Base-by-base conservation (phyloP, 2,113 vertebrate species). In the Gyps fulvus region DNA sequence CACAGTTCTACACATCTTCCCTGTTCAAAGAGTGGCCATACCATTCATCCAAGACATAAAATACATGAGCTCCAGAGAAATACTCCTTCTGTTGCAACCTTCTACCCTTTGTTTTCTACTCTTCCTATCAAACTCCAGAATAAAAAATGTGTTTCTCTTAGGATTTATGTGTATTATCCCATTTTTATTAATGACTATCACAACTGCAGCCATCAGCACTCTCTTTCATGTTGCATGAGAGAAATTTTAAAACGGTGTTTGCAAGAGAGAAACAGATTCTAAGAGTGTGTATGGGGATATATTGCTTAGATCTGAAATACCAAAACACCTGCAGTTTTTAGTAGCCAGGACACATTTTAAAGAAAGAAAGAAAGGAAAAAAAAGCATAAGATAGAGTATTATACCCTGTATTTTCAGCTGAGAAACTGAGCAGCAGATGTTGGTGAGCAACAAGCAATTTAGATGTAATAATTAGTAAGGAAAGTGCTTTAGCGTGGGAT, bases 171-270 rank as follows among this genome's bases (percentile, higher is more conserved):
- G 9, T 13, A 61, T 72, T 82, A n/a, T 47, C 62, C 31, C 62
- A 10, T 1, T 89, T 58, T 27, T 34, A 34, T 29, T 47, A 74
- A 86, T 34, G 16, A 70, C 31, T 76, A 17, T 31, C 38, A 65
- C 50, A 78, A 34, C 38, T 38, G 42, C 40, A 88, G 27, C 16
- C 43, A 72, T 23, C 43, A 73, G 69, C 16, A 36, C 1, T 1
- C 8, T 76, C 36, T 25, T 45, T 47, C 29, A 42, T 10, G 14
- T 8, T 4, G 0, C 1, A 0, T 29, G 32, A 90, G 6, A 74
- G 32, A 71, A 90, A 67, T 71, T 42, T 82, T 42, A 7, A 84
- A 89, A 62, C 12, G 1, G 6, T 55, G 13, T 54, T 70, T 82
- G 27, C 31, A 78, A 89, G 61, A 89, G 5, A 78, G 13, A 78